Conservation (phyloP, 2,888 invertebrate genomes). For the Agrochola lota region DNA sequence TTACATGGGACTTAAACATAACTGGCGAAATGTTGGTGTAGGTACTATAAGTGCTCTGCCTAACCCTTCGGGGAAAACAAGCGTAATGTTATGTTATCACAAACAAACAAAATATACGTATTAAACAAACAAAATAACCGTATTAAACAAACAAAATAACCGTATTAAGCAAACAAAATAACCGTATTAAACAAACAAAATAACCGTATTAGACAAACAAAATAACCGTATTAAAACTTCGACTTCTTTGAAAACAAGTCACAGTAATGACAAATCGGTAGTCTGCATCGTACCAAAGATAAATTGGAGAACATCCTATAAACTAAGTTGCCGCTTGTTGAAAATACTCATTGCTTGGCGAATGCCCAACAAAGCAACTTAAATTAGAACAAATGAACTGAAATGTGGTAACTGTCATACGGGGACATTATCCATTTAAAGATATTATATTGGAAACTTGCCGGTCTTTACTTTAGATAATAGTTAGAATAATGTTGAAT, state of each 20-base stretch:
- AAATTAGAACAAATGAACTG: slow-evolving; percentile 70
- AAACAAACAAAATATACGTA: too few species aligned
- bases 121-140: not conserved
- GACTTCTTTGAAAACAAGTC: not conserved
- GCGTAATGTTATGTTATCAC: too few species aligned
- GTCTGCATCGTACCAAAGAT: slow-evolving; percentile 37
- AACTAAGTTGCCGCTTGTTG: slow-evolving; percentile 65
- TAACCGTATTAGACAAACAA: not conserved
- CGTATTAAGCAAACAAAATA: not conserved
- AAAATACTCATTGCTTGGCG: slow-evolving; percentile 72
- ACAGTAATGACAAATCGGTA: slow-evolving; percentile 11
- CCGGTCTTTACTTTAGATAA: too few species aligned
- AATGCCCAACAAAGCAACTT: slow-evolving; percentile 64
- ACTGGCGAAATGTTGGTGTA: not conserved
- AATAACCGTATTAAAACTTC: not conserved
- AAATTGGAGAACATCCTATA: slow-evolving; percentile 60
- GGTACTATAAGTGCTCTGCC: not conserved
- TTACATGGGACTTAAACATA: not conserved
- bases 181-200: not conserved
- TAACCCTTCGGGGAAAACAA: not conserved
- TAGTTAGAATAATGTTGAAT: not conserved
- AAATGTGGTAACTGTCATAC: slow-evolving; percentile 44
- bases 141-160: not conserved
- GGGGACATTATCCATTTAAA: too few species aligned
- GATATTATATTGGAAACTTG: not conserved